Conservation (phyloP, 2,797 vertebrate species). For the Labroides dimidiatus region DNA sequence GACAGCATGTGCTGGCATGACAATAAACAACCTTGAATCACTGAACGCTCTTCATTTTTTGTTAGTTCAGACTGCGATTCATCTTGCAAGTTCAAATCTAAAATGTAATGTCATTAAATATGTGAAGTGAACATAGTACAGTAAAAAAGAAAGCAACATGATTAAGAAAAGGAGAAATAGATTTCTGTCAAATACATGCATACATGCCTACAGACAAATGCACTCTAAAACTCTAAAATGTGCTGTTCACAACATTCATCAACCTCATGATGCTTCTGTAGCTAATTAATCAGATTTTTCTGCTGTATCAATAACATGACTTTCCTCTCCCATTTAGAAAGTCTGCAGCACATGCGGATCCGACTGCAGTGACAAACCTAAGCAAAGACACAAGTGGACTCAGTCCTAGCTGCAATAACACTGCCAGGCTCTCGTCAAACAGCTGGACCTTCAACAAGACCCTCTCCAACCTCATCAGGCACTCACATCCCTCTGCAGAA, state of each 20-base stretch:
- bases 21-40: no score
- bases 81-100: no score
- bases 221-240: no score
- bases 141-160: neutral
- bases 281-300: slow-evolving; percentile 1
- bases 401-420: slow-evolving; percentile 34
- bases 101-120: neutral
- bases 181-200: no score
- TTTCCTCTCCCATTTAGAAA: slow-evolving; percentile 58
- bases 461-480: slow-evolving; percentile 84
- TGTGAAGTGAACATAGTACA: neutral
- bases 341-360: slow-evolving; percentile 35
- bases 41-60: no score
- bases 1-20: no score
- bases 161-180: neutral
- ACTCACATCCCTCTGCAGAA: neutral
- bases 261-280: neutral
- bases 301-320: neutral
- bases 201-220: no score
- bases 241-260: neutral
- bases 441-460: slow-evolving; percentile 84
- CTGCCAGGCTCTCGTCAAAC: slow-evolving; percentile 49
- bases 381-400: slow-evolving; percentile 15
- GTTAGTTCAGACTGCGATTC: no score
- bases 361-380: slow-evolving; percentile 42